Base-by-base conservation (phyloP, 2,113 vertebrate species). In the Hyla sarda region DNA sequence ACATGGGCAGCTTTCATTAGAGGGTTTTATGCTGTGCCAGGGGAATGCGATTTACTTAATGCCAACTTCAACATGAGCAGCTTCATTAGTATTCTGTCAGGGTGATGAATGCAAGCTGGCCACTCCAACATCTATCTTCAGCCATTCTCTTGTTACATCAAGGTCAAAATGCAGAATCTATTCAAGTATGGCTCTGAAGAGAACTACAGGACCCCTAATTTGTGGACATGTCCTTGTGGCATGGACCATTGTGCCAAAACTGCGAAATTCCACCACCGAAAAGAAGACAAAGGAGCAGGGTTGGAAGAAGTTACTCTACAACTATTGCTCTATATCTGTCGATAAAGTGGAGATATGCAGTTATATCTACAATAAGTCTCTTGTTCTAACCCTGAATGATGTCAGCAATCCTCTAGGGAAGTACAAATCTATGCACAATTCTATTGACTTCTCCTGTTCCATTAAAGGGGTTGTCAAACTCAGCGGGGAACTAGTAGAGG, bases 1-100 rank as follows among this genome's bases (percentile, higher is more conserved):
- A 82, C 62, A 52, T 50, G 80, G 80, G 80, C 62, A 82, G 60
- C 47, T 69, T 82, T 82, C 60, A 82, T 82, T 82, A 82, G 41
- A 50, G 45, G 79, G 79, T 11, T 82, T 28, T 48, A 48, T 45
- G 62, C 60, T 62, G 80, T 82, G 80, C 62, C 80, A 82, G 47
- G 25, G 45, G 62, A 82, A 69, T 52, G 80, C n/a, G 25, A 82
- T 71, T 50, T 82, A 69, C 45, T 82, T 50, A 34, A 50, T 50
- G 62, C 80, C 80, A 69, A 69, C 62, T 82, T 82, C 80, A 71
- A 47, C 80, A 82, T 69, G 62, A 82, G 60, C 79, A 82, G 47
- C 62, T n/a, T 82, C 25, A 69, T 82, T 82, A 71, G 62, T 71
- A 69, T 69, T 82, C 47, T 50, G 41, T 69, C 62, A 71, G 25